Base-by-base conservation (phyloP, 2,113 vertebrate species). In the Choloepus hoffmanni region DNA sequence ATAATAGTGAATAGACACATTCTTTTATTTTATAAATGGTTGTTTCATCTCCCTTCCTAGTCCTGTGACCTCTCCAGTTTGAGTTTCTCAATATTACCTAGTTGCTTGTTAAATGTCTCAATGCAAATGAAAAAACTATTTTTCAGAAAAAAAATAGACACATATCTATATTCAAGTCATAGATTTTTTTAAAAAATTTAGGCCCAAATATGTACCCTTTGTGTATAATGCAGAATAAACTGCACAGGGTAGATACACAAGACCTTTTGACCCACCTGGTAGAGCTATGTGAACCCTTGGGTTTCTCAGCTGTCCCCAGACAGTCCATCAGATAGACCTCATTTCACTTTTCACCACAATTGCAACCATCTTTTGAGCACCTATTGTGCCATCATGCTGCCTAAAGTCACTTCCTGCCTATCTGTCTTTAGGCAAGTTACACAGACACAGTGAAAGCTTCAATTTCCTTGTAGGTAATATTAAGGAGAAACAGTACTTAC, bases 1-100 rank as follows among this genome's bases (percentile, higher is more conserved):
- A 93, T 94, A 90, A 86, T 74, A 92, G 81, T 89, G 72, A 96
- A 92, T 68, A 93, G 55, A 65, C 90, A 60, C 10, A 73, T 95
- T 79, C 36, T 91, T 91, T 87, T 68, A 90, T 67, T 90, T 94
- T 95, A 90, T 53, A 89, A 85, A 85, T 92, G 60, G 11, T 79
- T 96, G 2, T 92, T 94, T 77, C 43, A 77, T 78, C 73, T 94
- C 33, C 40, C 48, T 89, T 62, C 55, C 48, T 87, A 65, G 9
- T 63, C 55, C 62, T 94, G 28, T 89, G 77, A 84, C 76, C 94
- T 76, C 58, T 88, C 90, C 87, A 92, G 24, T 85, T 94, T 50
- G 87, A 58, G 76, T 76, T 76, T 87, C 78, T 90, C 3, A 82
- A 78, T 84, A 85, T 88, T 58, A 83, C 23, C 33, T 76, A 83